A percentile compares a stretch with the other conserved stretches of the same genome.
These are phyloP conservation scores for Misgurnus mizolepis DNA, from an alignment of 2,113 vertebrate species.

Conservation along the genomic window DNA sequence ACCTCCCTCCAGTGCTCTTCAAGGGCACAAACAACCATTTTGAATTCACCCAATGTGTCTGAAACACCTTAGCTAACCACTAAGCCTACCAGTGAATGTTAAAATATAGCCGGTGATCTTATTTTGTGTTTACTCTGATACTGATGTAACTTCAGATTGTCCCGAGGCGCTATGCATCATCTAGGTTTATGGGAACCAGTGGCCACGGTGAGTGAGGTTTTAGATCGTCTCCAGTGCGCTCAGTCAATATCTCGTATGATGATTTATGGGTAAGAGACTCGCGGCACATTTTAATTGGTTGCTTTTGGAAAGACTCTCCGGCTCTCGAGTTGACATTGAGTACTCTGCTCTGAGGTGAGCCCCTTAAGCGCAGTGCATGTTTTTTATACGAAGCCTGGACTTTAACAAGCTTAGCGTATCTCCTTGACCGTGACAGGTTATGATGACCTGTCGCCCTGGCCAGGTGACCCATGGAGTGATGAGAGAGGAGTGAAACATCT, in stretches of 20 bases:
- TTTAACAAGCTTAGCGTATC: background rate
- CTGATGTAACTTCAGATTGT: background rate
- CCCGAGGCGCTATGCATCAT: background rate
- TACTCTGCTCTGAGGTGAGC: slow-evolving; percentile 21
- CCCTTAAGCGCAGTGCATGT: background rate
- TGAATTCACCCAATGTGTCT: too few species aligned
- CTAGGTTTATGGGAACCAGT: slow-evolving; percentile 5
- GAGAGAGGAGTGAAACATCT: background rate
- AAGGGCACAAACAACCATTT: too few species aligned
- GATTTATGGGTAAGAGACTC: slow-evolving; percentile 17
- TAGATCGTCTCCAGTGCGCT: background rate
- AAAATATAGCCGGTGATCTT: background rate
- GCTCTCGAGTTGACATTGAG: background rate
- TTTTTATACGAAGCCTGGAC: slow-evolving; percentile 33
- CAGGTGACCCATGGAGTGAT: slow-evolving; percentile 7
- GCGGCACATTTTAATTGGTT: background rate
- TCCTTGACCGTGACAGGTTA: slow-evolving; percentile 19
- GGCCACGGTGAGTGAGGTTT: slow-evolving; percentile 3
- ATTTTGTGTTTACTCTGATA: slow-evolving; percentile 20
- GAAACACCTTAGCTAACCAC: too few species aligned
- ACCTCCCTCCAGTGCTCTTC: too few species aligned
- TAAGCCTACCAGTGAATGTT: background rate
- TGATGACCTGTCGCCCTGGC: slow-evolving; percentile 18
- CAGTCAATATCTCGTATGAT: slow-evolving; percentile 11
- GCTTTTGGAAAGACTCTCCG: slow-evolving; percentile 7